A percentile compares a stretch with the other conserved stretches of the same genome.
Conservation (phyloP, 2,797 vertebrate species). For the Falco berigora region DNA sequence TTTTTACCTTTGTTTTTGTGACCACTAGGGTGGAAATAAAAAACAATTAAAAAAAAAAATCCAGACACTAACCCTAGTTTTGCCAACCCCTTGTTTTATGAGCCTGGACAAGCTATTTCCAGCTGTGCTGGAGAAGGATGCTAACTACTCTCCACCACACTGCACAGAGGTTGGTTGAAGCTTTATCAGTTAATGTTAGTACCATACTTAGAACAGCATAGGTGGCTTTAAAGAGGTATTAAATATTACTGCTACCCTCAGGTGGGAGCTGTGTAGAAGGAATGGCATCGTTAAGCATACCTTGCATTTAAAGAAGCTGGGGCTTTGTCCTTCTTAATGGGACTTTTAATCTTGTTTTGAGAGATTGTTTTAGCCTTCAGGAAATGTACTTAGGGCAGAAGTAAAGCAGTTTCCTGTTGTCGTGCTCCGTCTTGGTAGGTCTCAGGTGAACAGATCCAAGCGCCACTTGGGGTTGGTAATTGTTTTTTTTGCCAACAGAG, state of each 20-base stretch:
- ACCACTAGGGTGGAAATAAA: not conserved
- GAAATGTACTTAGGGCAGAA: not conserved
- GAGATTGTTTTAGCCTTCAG: not conserved
- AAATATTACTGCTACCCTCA: not conserved
- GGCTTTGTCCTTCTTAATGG: not conserved
- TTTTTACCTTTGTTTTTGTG: not conserved
- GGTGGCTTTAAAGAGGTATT: not conserved
- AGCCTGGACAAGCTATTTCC: not conserved
- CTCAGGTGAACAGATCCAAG: not conserved
- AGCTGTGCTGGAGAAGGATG: not conserved
- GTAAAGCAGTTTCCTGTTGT: not conserved
- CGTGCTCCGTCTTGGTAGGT: not conserved
- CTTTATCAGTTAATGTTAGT: not conserved
- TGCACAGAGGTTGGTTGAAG: not conserved
- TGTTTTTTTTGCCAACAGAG: slow-evolving; percentile 69
- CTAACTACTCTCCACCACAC: not conserved
- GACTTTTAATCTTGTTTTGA: not conserved
- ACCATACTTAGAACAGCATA: not conserved
- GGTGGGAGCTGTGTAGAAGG: not conserved
- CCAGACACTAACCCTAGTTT: not conserved
- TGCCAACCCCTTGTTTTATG: not conserved
- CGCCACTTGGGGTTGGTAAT: not conserved
- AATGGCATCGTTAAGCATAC: not conserved
- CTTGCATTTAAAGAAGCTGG: not conserved
- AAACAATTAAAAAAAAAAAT: no score